These are phyloP conservation scores for Pterostichus madidus DNA, from an alignment of 2,888 invertebrate genomes.

Conservation along the genomic window DNA sequence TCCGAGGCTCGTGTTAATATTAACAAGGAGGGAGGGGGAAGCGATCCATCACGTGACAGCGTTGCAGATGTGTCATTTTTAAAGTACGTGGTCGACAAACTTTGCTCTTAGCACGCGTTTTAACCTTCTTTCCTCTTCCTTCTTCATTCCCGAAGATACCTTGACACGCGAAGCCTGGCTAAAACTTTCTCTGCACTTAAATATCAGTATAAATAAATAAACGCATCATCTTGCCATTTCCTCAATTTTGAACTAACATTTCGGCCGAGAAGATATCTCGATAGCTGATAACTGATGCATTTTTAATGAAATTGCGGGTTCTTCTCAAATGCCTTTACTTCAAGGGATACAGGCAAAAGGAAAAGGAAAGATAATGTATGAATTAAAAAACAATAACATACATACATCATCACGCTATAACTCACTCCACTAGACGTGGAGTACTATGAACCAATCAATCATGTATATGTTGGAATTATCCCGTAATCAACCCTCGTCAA, in stretches of 20 bases:
- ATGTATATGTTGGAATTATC: no score
- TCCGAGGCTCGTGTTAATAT: constrained; percentile 48
- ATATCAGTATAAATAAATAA: constrained; percentile 43
- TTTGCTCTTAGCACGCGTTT: constrained; percentile 53
- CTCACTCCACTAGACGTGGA: no score
- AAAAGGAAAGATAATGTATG: background rate
- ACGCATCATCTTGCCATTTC: constrained; percentile 16
- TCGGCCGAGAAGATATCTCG: background rate
- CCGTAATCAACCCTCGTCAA: no score
- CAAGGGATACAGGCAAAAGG: background rate
- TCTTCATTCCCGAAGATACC: background rate
- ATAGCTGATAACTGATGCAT: constrained; percentile 37
- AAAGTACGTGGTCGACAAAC: constrained; percentile 54
- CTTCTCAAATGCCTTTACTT: background rate
- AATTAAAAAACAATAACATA: background rate
- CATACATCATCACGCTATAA: no score
- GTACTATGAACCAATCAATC: no score
- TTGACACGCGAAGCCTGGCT: background rate
- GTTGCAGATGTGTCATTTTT: constrained; percentile 50
- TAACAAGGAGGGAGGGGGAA: constrained; percentile 39
- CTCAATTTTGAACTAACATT: background rate
- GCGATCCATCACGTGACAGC: constrained; percentile 47
- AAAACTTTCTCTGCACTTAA: constrained; percentile 45
- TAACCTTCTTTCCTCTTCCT: background rate
- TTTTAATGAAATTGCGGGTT: constrained; percentile 18